Percentiles rank a stretch among this genome's conserved stretches.
Evolutionary conservation across 2,888 invertebrate genomes (phyloP).

Genomic region (Agelastica alni): DNA sequence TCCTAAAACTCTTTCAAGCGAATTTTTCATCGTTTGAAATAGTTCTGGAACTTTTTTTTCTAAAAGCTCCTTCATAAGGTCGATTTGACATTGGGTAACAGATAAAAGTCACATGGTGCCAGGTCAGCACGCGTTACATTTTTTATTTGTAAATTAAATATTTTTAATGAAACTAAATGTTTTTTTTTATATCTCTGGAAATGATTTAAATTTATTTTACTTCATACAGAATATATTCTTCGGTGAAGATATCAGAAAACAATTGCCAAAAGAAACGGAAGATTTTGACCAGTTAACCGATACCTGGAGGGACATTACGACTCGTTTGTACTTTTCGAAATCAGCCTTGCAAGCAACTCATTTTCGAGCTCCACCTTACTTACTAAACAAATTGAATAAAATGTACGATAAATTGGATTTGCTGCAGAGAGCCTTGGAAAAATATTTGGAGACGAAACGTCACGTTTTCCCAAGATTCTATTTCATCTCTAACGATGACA

Average conservation of each 20-base stretch:
- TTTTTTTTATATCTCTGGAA: too few relatives aligned
- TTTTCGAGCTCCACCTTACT: constrained; percentile 64
- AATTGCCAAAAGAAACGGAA: constrained; percentile 75
- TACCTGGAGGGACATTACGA: constrained; percentile 72
- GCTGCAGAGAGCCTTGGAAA: constrained; percentile 81
- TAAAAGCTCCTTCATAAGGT: too few relatives aligned
- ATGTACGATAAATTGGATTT: constrained; percentile 78
- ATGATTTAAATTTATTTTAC: constrained; percentile 10
- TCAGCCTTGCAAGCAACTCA: constrained; percentile 68
- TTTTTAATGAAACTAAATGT: too few relatives aligned
- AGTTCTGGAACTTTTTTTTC: too few relatives aligned
- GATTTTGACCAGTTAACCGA: constrained; percentile 75
- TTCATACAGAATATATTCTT: constrained; percentile 77
- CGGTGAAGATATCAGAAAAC: constrained; percentile 85
- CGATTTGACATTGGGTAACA: too few relatives aligned
- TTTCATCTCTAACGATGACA: constrained; percentile 81
- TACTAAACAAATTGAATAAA: constrained; percentile 69
- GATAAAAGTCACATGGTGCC: too few relatives aligned
- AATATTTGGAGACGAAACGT: constrained; percentile 87
- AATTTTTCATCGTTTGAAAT: too few relatives aligned
- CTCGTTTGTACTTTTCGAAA: constrained; percentile 58
- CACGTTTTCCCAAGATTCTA: constrained; percentile 84
- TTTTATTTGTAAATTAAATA: too few relatives aligned
- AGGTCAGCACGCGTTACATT: too few relatives aligned
- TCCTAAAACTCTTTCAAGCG: too few relatives aligned